These are phyloP conservation scores for Gymnocephalus cernua DNA, from an alignment of 2,113 vertebrate species.

Conservation along the genomic window DNA sequence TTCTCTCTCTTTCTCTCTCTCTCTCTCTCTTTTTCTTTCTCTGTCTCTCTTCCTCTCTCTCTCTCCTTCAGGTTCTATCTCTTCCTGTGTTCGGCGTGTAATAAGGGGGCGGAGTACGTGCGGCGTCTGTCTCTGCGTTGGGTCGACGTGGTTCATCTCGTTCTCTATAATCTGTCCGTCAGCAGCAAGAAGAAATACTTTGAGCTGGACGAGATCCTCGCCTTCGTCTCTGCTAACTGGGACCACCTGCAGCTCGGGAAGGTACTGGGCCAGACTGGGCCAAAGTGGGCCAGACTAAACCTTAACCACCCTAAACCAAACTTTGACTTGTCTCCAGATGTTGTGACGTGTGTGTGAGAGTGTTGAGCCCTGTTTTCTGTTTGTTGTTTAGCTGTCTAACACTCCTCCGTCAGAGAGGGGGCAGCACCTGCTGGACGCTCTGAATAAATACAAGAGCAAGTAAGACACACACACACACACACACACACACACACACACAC, in stretches of 20 bases:
- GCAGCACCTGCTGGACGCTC: conserved; percentile 90
- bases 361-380: not conserved
- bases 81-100: conserved; percentile 94
- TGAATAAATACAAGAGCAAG: conserved; percentile 99
- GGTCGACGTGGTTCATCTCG: conserved; percentile 96
- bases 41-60: too few relatives aligned
- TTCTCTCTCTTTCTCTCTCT: too few relatives aligned
- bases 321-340: not conserved
- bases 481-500: too few relatives aligned
- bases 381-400: conserved; percentile 86
- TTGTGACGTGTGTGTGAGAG: too few relatives aligned
- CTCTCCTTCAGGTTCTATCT: conserved; percentile 91
- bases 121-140: conserved; percentile 92
- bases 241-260: conserved; percentile 94
- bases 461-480: conserved; percentile 70
- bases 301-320: not conserved
- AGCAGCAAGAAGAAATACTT: conserved; percentile 99
- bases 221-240: conserved; percentile 93
- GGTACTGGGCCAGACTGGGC: conserved; percentile 76
- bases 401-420: conserved; percentile 89
- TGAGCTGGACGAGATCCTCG: conserved; percentile 94
- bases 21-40: too few relatives aligned
- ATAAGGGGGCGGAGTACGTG: conserved; percentile 93
- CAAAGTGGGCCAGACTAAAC: not conserved
- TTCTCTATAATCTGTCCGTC: conserved; percentile 95